Percentiles rank a stretch among this genome's conserved stretches.
Conservation (phyloP, 2,797 vertebrate species). For the Chelidonichthys spinosus region DNA sequence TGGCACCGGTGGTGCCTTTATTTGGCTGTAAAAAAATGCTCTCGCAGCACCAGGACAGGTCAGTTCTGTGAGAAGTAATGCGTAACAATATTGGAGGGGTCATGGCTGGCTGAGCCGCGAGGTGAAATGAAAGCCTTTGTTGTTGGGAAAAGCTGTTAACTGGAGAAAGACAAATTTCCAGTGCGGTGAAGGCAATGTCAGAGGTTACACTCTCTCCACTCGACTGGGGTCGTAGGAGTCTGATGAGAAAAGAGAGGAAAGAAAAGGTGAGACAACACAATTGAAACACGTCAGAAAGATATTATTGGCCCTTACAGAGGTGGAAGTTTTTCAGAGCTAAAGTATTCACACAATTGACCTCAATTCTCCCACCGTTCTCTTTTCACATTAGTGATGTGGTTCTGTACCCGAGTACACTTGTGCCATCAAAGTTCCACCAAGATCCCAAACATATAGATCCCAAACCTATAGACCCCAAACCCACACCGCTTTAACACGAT, state of each 20-base stretch:
- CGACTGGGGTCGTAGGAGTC: conserved; percentile 94
- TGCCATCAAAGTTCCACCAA: no score
- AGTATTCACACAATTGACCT: neutral
- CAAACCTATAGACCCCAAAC: no score
- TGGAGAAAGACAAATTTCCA: conserved; percentile 64
- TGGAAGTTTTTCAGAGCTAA: neutral
- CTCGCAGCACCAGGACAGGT: conserved; percentile 74
- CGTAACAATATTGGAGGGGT: conserved; percentile 61
- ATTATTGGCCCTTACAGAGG: conserved; percentile 10
- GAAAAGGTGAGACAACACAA: conserved; percentile 28
- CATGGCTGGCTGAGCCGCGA: conserved; percentile 53
- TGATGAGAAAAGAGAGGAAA: conserved; percentile 71
- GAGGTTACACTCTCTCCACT: conserved; percentile 92
- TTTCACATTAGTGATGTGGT: no score
- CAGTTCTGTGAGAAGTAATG: conserved; percentile 57
- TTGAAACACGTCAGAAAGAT: conserved; percentile 16
- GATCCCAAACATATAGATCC: no score
- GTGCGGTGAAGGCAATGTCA: conserved; percentile 67
- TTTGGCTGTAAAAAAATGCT: conserved; percentile 76
- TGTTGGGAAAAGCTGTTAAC: conserved; percentile 63
- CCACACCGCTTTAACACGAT: no score
- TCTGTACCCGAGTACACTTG: no score
- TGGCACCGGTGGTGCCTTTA: conserved; percentile 56
- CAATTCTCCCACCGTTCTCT: no score
- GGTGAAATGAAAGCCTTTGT: conserved; percentile 72